phyloP scores from a whole-genome alignment of 2,888 invertebrate genomes.

The Cerastoderma edule region DNA sequence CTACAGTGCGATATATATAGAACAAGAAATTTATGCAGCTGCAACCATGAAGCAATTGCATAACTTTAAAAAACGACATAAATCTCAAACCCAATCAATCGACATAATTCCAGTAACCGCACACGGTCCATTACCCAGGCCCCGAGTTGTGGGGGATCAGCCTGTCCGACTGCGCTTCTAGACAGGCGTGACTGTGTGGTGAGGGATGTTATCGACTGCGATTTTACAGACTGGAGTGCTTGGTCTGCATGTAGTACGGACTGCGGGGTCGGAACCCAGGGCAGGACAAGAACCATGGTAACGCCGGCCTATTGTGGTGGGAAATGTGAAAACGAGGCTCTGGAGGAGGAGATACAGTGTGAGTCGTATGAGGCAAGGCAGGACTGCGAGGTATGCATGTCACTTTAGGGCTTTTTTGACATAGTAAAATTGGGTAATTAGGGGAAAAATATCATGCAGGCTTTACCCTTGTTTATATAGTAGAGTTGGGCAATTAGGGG shows the following conservation, averaged over 20 bases:
- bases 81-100: no score
- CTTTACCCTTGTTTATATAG: no score
- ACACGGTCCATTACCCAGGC: conserved; percentile 48
- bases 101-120: conserved; percentile 49
- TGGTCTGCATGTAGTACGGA: conserved; percentile 68
- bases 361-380: conserved; percentile 58
- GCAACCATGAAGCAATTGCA: no score
- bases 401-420: no score
- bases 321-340: conserved; percentile 47
- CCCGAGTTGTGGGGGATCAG: conserved; percentile 61
- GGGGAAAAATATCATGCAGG: no score
- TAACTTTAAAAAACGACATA: no score
- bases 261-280: conserved; percentile 61
- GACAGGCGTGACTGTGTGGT: conserved; percentile 60
- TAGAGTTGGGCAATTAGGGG: no score
- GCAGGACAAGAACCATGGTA: conserved; percentile 54
- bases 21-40: no score
- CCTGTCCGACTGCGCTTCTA: conserved; percentile 54
- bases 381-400: conserved; percentile 66
- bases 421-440: no score
- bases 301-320: conserved; percentile 70
- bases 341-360: conserved; percentile 55
- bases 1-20: no score
- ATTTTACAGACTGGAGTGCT: conserved; percentile 62
- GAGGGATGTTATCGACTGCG: conserved; percentile 51